phyloP scores from a whole-genome alignment of 1,140 invertebrate species.

The Drosophila mayri region DNA sequence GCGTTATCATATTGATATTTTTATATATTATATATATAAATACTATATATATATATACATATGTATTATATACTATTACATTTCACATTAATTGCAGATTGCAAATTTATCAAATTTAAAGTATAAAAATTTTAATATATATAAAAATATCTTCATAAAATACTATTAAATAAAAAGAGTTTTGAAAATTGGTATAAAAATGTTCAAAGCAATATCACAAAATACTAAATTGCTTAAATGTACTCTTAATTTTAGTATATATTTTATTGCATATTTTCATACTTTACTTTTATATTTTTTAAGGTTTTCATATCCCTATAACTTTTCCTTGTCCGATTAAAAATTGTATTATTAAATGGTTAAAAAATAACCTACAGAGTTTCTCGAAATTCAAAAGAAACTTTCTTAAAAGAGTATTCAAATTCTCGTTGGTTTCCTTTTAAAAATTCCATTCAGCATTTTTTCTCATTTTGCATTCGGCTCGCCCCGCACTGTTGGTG shows the following conservation, averaged over 20 bases:
- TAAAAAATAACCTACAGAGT: not conserved
- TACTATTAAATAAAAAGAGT: too few relatives aligned
- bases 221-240: not conserved
- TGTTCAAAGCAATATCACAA: not conserved
- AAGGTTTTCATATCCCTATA: not conserved
- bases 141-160: too few relatives aligned
- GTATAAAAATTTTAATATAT: too few relatives aligned
- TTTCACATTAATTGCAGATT: too few relatives aligned
- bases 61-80: too few relatives aligned
- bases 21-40: too few relatives aligned
- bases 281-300: not conserved
- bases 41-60: too few relatives aligned
- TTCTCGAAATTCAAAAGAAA: not conserved
- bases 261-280: not conserved
- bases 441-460: not conserved
- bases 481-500: constrained; percentile 34
- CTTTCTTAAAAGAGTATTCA: not conserved
- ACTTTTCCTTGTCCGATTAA: too few relatives aligned
- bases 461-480: constrained; percentile 47
- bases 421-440: not conserved
- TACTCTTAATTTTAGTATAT: not conserved
- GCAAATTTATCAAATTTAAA: too few relatives aligned
- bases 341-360: not conserved
- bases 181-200: too few relatives aligned
- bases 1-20: too few relatives aligned